Base-by-base conservation (phyloP, 2,888 invertebrate genomes). In the Philonicus albiceps region DNA sequence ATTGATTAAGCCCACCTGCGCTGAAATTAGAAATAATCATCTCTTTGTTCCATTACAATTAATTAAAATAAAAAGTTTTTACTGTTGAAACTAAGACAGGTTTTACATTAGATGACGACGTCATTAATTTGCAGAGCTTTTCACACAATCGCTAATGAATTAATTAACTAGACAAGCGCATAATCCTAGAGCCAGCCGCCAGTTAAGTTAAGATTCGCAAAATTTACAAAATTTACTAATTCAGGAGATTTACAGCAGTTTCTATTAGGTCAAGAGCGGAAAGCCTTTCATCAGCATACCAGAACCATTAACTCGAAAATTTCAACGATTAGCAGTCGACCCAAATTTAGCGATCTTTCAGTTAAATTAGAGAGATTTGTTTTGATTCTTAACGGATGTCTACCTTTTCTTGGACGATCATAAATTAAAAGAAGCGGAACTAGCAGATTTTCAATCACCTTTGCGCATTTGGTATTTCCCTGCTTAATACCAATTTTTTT, bases 401-500 rank as follows among this genome's bases (percentile, higher is more conserved):
- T 49, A n/a, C 22, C 64, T 27, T 43, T 78, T 49, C 49, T 78
- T 4, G 5, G 16, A 27, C 43, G 49, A 19, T 7, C 49, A 31
- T 78, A 78, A 78, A 49, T 49, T 40, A 78, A 49, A 78, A 78
- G 49, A 78, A 27, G 49, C 78, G 78, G 78, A 78, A 43, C 78
- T 78, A 16, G 78, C 4, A 78, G 27, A 78, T 27, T 43, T 49
- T 78, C 27, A 22, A 27, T n/a, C 78, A 78, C 78, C 78, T 78
- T 78, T 78, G 49, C 49, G 19, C 78, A 27, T 78, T 78, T 78
- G 78, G 78, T 16, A 78, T 78, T 78, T 78, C 78, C 78, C 78
- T 49, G 30, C 16, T 78, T 40, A 76, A 76, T 75, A 19, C 7
- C 5, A 37, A n/a, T n/a, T n/a, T 76, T 22, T 76, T 49, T 78